Percentiles rank a stretch among this genome's conserved stretches.
phyloP scores from a whole-genome alignment of 1,140 invertebrate genomes.

The Notospermus geniculatus region DNA sequence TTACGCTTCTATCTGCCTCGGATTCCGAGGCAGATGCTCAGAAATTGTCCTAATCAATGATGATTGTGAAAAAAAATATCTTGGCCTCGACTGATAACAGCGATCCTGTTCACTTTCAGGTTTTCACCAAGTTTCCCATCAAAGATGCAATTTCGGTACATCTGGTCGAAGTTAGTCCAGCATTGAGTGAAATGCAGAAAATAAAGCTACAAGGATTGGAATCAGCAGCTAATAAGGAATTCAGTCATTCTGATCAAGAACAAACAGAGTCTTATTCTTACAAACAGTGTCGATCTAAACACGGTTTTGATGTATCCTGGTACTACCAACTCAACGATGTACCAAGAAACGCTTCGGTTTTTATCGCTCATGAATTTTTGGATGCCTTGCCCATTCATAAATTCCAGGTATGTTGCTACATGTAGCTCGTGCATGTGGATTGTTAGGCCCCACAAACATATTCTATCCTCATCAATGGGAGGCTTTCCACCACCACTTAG shows the following conservation, averaged over 20 bases:
- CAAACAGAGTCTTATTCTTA: slow-evolving; percentile 25
- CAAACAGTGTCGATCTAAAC: slow-evolving; percentile 50
- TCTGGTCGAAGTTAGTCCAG: slow-evolving; percentile 87
- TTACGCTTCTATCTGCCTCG: too few relatives aligned
- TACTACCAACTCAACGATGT: slow-evolving; percentile 78
- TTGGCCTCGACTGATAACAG: too few relatives aligned
- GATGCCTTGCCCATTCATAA: slow-evolving; percentile 98
- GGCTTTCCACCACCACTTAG: too few relatives aligned
- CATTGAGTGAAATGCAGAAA: slow-evolving; percentile 75
- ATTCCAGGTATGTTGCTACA: slow-evolving; percentile 68
- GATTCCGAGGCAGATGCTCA: too few relatives aligned
- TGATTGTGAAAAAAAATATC: too few relatives aligned
- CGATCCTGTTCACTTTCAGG: too few relatives aligned
- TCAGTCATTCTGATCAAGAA: too few relatives aligned
- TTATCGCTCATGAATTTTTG: slow-evolving; percentile 96
- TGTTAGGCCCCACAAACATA: too few relatives aligned
- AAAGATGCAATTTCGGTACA: slow-evolving; percentile 69
- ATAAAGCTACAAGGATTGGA: slow-evolving; percentile 62
- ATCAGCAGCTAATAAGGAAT: too few relatives aligned
- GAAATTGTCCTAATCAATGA: too few relatives aligned
- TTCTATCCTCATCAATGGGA: too few relatives aligned
- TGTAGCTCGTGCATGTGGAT: too few relatives aligned
- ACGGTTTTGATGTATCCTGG: slow-evolving; percentile 79
- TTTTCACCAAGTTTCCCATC: slow-evolving; percentile 55
- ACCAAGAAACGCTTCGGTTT: slow-evolving; percentile 76